Percentiles rank a stretch among this genome's conserved stretches.
Conservation (phyloP, 2,888 invertebrate species). For the Mayetiola destructor region DNA sequence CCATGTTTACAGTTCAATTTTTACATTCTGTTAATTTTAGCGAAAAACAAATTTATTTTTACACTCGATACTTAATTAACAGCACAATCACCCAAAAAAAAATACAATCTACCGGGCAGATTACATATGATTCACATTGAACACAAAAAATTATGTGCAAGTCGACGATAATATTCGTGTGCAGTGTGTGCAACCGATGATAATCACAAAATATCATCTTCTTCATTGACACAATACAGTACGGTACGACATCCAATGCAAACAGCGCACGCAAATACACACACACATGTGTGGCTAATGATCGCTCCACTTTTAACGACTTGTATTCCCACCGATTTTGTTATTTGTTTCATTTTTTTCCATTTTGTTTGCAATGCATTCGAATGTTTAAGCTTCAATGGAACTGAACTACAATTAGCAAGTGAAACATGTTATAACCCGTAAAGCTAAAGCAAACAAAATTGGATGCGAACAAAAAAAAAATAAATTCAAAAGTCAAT, state of each 20-base stretch:
- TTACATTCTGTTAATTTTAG: slow-evolving; percentile 10
- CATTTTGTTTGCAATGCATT: not conserved
- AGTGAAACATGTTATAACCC: not conserved
- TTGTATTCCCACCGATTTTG: slow-evolving; percentile 2
- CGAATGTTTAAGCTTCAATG: not conserved
- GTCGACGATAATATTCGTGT: no score
- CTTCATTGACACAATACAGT: no score
- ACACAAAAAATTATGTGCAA: no score
- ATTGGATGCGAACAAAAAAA: not conserved
- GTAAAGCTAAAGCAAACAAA: not conserved
- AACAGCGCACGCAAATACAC: no score
- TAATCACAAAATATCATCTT: no score
- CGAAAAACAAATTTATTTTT: no score
- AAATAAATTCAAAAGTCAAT: slow-evolving; percentile 2
- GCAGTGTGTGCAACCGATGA: no score
- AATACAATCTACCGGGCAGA: no score
- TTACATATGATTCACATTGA: no score
- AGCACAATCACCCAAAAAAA: not conserved
- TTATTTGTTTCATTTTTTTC: not conserved
- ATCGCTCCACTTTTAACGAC: slow-evolving; percentile 2
- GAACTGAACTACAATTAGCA: slow-evolving; percentile 6
- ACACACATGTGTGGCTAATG: slow-evolving; percentile 7
- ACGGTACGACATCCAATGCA: no score
- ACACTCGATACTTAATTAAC: slow-evolving; percentile 11
- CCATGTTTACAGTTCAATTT: slow-evolving; percentile 4